Conservation (phyloP, 2,797 vertebrate species). For the Triplophysa yarkandensis region DNA sequence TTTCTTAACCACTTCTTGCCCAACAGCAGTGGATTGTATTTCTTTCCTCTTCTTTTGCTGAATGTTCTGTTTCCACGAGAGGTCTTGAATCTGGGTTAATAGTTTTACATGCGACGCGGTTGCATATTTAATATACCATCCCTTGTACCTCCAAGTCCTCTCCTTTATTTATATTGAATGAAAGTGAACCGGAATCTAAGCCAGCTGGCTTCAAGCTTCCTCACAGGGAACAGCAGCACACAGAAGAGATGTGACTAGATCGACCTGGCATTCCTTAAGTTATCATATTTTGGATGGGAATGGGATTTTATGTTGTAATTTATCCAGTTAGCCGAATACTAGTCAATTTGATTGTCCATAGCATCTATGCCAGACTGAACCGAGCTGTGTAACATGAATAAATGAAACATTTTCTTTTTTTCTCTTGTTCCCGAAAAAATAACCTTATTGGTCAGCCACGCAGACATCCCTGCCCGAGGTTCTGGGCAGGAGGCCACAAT, state of each 20-base stretch:
- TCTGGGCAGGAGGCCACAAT: too few relatives aligned
- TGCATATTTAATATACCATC: conserved; percentile 36
- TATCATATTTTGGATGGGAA: conserved; percentile 19
- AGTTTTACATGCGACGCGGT: conserved; percentile 35
- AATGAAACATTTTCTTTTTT: neutral
- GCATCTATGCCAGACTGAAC: neutral
- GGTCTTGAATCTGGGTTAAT: conserved; percentile 24
- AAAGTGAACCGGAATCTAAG: conserved; percentile 45
- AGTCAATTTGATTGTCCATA: neutral
- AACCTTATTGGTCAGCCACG: too few relatives aligned
- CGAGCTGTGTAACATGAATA: neutral
- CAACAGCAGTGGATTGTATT: conserved; percentile 43
- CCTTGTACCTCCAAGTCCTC: conserved; percentile 34
- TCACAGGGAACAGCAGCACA: conserved; percentile 47
- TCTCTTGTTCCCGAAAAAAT: too few relatives aligned
- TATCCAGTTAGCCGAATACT: conserved; percentile 19
- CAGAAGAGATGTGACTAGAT: conserved; percentile 49
- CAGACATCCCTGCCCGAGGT: too few relatives aligned
- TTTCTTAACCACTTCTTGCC: conserved; percentile 63
- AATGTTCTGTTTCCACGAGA: conserved; percentile 47
- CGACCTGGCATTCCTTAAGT: conserved; percentile 30
- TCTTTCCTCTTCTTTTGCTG: conserved; percentile 48
- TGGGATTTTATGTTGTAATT: neutral
- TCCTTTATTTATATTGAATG: conserved; percentile 57
- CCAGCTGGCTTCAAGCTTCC: conserved; percentile 48